Evolutionary conservation across 1,140 invertebrate species (phyloP), one percentile per base, ranked within the genome.

Genomic region (Drosophila biarmipes): DNA sequence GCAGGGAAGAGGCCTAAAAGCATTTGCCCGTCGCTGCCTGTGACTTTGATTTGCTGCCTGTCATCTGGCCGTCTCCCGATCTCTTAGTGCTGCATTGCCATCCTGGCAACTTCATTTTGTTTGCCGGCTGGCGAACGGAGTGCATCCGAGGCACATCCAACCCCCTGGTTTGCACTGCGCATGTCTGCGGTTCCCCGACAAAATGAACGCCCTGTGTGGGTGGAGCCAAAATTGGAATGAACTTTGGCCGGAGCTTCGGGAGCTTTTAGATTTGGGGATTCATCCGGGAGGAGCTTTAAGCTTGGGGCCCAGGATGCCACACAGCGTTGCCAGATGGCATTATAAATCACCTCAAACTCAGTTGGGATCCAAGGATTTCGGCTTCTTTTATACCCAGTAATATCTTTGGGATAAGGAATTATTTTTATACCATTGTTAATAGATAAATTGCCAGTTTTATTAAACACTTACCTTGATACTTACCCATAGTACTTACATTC

Each of bases 71-170:
- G 61, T 37, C 63, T 24, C 45, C n/a, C 15, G 66, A 7, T 27
- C 10, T 57, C 19, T 14, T n/a, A 31, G 34, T 37, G 34, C 40
- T 37, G 24, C 66, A 69, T 15, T 45, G 45, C 24, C 66, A 63
- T 80, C 73, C 80, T 81, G 69, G 84, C 46, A 89, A 87, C 84
- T 87, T 87, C 84, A 87, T 89, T 87, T 87, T 87, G 84, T 87
- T 85, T 69, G 49, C 66, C 51, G 58, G 71, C 63, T 56, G 66
- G 66, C 66, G 66, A 69, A 56, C 66, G 66, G 63, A 69, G 40
- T 69, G 66, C 66, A 69, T 69, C 34, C 40, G 10, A 17, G 7
- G 11, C 63, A 64, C 63, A 67, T 67, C 45, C 82, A 82, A 78
- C 78, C 78, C 79, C 61, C 71, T 46, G 40, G 54, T 48, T 31